Base-by-base conservation (phyloP, 1,140 invertebrate genomes). In the Nymphalis io region DNA sequence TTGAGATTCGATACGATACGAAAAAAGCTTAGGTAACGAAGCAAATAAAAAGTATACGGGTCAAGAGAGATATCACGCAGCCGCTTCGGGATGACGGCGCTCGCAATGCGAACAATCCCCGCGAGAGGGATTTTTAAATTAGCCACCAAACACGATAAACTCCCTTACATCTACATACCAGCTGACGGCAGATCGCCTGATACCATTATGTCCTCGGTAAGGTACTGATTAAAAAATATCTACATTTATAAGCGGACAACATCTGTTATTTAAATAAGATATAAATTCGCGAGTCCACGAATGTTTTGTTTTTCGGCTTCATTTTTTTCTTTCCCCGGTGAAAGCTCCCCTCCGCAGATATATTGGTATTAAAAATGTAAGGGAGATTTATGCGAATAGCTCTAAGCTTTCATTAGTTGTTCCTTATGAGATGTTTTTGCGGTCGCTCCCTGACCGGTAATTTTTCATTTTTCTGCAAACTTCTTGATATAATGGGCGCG, bases 351-450 rank as follows among this genome's bases (percentile, higher is more conserved):
- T 89, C 84, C 74, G 73, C 78, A 79, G 82, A 88, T 89, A 88
- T 90, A 91, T 91, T 90, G 89, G 89, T 91, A 91, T 91, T 91
- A 91, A 91, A 91, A 91, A 91, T 91, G 89, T 90, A 91, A 91
- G 82, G 85, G 84, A 90, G 88, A 91, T 90, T 90, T 91, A 91
- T 91, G 87, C 86, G 87, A 88, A 91, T 91, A 80, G 87, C 86
- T 91, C 84, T 91, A 90, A 90, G 89, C 89, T 91, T 91, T 91
- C 89, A 91, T 91, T 91, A 91, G 88, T 84, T 87, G 83, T 86
- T 88, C 84, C 88, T 91, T 90, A 84, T 80, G 87, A 84, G 81
- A 82, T 82, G 85, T 88, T 89, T 85, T 81, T 85, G 89, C 85
- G 87, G 88, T 89, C 81, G 81, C 85, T 88, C 85, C 88, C 86